These are phyloP conservation scores for Parazoanthus darwini DNA, from an alignment of 92 coral and sea anemone genomes.

Conservation along the genomic window DNA sequence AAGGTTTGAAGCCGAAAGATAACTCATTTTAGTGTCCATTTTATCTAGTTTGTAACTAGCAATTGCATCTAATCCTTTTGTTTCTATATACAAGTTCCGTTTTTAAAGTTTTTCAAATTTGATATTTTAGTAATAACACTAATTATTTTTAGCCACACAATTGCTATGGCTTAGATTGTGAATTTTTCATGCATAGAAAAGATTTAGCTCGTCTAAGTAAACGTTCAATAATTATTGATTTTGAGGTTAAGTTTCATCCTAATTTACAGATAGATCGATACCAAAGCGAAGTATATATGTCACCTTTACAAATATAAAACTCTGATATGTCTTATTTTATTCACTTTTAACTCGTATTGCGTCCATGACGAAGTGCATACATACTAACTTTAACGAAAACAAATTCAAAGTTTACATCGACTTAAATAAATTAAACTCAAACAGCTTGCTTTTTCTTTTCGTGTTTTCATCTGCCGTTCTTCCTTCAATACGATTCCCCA, in stretches of 20 bases:
- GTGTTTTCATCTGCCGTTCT: not conserved
- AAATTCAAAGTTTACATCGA: too few relatives aligned
- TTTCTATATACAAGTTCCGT: not conserved
- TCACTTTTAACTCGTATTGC: too few relatives aligned
- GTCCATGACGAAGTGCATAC: too few relatives aligned
- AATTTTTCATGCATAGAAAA: not conserved
- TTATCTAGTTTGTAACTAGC: not conserved
- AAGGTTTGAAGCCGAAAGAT: too few relatives aligned
- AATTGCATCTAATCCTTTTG: not conserved
- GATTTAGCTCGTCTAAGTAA: too few relatives aligned
- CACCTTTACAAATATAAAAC: too few relatives aligned
- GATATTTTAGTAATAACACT: not conserved
- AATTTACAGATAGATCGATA: not conserved
- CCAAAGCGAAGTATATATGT: not conserved
- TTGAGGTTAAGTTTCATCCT: not conserved
- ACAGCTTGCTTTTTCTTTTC: too few relatives aligned
- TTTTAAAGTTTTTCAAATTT: too few relatives aligned
- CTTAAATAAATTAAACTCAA: not conserved
- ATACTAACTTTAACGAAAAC: too few relatives aligned
- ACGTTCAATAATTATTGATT: too few relatives aligned
- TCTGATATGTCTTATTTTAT: not conserved
- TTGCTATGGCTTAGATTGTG: not conserved
- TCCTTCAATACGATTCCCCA: not conserved
- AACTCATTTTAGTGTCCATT: too few relatives aligned
- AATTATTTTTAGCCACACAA: not conserved